A percentile compares a stretch with the other conserved stretches of the same genome.
Evolutionary conservation across 2,113 vertebrate genomes (phyloP).

Genomic region (Oreocharis arfaki): DNA sequence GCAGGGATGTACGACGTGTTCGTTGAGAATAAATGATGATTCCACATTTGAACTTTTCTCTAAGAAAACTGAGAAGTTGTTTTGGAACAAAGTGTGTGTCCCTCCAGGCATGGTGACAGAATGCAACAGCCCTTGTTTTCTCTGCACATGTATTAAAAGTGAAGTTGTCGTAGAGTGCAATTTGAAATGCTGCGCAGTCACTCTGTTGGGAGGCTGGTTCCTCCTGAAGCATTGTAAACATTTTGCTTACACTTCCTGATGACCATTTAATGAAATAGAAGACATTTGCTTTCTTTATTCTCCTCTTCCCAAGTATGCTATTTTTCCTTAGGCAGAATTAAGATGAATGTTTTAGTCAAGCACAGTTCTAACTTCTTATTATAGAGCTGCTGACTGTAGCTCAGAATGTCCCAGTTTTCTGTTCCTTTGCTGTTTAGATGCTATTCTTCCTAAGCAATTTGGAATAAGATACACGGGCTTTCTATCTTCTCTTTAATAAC

Average conservation of each 20-base stretch:
- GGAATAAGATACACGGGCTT: not conserved
- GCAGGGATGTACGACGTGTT: not conserved
- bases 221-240: not conserved
- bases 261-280: slow-evolving; percentile 21
- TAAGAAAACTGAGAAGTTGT: not conserved
- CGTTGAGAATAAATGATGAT: not conserved
- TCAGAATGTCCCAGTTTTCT: not conserved
- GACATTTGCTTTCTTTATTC: not conserved
- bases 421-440: not conserved
- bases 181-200: not conserved
- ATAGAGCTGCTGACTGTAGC: not conserved
- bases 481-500: not conserved
- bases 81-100: not conserved
- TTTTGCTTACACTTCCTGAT: slow-evolving; percentile 20
- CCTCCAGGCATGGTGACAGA: not conserved
- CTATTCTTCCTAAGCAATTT: not conserved
- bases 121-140: not conserved
- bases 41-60: not conserved
- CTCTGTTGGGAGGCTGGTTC: not conserved
- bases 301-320: not conserved
- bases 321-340: not conserved
- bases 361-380: not conserved
- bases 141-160: not conserved
- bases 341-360: not conserved
- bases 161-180: not conserved